phyloP scores from a whole-genome alignment of 2,888 invertebrate genomes.

The Oxycera nigricornis region DNA sequence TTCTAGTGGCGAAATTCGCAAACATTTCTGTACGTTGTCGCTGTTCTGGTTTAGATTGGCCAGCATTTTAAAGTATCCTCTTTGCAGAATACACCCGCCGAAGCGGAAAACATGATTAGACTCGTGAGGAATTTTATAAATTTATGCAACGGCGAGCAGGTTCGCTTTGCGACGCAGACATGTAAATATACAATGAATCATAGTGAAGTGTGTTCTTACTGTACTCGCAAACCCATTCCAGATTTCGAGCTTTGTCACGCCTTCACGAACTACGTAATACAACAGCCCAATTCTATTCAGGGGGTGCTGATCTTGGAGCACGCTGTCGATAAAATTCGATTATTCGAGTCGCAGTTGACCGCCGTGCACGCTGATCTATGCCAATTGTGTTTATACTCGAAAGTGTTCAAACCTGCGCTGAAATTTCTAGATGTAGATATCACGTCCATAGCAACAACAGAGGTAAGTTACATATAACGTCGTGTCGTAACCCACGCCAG shows the following conservation, averaged over 20 bases:
- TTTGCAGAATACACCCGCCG: slow-evolving; percentile 54
- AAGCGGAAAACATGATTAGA: slow-evolving; percentile 64
- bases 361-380: slow-evolving; percentile 94
- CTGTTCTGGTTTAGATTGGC: too few relatives aligned
- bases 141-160: slow-evolving; percentile 89
- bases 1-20: slow-evolving; percentile 81
- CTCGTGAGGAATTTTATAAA: slow-evolving; percentile 87
- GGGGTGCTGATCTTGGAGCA: slow-evolving; percentile 83
- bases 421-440: slow-evolving; percentile 89
- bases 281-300: slow-evolving; percentile 75
- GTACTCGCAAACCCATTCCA: slow-evolving; percentile 59
- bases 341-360: slow-evolving; percentile 88
- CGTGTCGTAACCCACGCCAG: neutral
- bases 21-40: slow-evolving; percentile 68
- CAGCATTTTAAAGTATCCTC: slow-evolving; percentile 1
- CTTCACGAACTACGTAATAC: slow-evolving; percentile 79
- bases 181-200: too few relatives aligned
- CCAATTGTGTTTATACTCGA: slow-evolving; percentile 87
- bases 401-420: slow-evolving; percentile 90
- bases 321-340: slow-evolving; percentile 87
- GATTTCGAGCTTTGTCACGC: slow-evolving; percentile 90
- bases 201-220: neutral
- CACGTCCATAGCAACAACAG: slow-evolving; percentile 83
- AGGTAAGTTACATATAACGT: slow-evolving; percentile 64
- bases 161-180: slow-evolving; percentile 82